phyloP scores from a whole-genome alignment of 1,140 invertebrate species.

The Lasioglossum baleicum region DNA sequence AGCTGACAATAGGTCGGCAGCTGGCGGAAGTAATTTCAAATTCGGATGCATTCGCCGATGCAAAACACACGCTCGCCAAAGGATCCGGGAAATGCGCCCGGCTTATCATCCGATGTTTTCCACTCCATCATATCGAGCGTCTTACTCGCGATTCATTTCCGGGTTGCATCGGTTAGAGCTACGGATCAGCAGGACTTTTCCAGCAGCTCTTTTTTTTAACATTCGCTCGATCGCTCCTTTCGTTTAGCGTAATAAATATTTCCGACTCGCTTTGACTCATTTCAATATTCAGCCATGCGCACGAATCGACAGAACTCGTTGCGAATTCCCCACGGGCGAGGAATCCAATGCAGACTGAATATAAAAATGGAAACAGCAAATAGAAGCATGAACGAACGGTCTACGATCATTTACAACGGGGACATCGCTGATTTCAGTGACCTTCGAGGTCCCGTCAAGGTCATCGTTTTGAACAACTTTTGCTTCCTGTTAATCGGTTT shows the following conservation, averaged over 20 bases:
- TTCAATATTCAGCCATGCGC: slow-evolving; percentile 48
- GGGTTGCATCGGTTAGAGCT: slow-evolving; percentile 40
- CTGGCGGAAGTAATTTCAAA: slow-evolving; percentile 23
- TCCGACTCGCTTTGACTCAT: slow-evolving; percentile 54
- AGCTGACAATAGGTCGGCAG: neutral
- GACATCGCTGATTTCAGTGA: too few species aligned
- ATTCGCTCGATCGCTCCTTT: neutral
- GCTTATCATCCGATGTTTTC: slow-evolving; percentile 39
- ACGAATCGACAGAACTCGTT: slow-evolving; percentile 58
- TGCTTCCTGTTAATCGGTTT: too few species aligned
- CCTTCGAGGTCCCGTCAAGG: too few species aligned
- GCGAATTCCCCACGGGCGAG: slow-evolving; percentile 48
- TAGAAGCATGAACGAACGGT: slow-evolving; percentile 19
- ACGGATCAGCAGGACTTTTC: slow-evolving; percentile 50
- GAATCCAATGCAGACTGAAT: slow-evolving; percentile 31
- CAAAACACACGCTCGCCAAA: neutral
- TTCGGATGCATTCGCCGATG: slow-evolving; percentile 32
- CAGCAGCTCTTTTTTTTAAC: slow-evolving; percentile 18
- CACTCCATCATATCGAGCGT: slow-evolving; percentile 50
- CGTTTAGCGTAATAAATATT: slow-evolving; percentile 37
- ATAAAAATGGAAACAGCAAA: slow-evolving; percentile 4
- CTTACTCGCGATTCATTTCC: slow-evolving; percentile 63
- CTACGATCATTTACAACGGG: too few species aligned
- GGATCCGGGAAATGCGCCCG: neutral
- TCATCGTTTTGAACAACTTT: too few species aligned